Percentiles rank a stretch among this genome's conserved stretches.
Evolutionary conservation across 1,140 invertebrate species (phyloP).

Genomic region (Episyrphus balteatus): DNA sequence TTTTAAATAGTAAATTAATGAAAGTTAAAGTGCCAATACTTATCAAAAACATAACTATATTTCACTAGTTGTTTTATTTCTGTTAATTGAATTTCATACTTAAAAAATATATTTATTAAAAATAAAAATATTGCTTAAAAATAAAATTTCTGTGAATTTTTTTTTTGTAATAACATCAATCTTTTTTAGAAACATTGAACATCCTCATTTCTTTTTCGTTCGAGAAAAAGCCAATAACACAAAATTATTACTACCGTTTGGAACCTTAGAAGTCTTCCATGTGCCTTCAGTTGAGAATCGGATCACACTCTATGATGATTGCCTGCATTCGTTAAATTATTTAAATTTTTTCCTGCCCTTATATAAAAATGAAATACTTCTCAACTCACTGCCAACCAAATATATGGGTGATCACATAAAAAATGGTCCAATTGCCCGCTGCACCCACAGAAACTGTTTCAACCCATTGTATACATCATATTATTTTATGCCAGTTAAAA

Average conservation of each 20-base stretch:
- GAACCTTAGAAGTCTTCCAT: conserved; percentile 20
- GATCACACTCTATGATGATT: conserved; percentile 28
- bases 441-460: conserved; percentile 24
- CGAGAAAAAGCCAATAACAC: conserved; percentile 18
- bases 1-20: too few relatives aligned
- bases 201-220: conserved; percentile 16
- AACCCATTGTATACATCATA: conserved; percentile 29
- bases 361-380: conserved; percentile 20
- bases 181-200: conserved; percentile 1
- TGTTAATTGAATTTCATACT: too few relatives aligned
- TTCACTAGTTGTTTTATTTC: too few relatives aligned
- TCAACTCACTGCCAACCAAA: conserved; percentile 19
- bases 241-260: conserved; percentile 20
- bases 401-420: conserved; percentile 27
- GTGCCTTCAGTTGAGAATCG: conserved; percentile 27
- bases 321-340: conserved; percentile 20
- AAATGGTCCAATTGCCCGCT: conserved; percentile 27
- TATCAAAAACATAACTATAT: too few relatives aligned
- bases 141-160: background rate
- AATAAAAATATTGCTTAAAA: too few relatives aligned
- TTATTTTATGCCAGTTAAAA: conserved; percentile 34
- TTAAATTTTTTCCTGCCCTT: conserved; percentile 18
- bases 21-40: too few relatives aligned
- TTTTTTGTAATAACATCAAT: background rate
- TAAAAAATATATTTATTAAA: too few relatives aligned